Base-by-base conservation (phyloP, 2,113 vertebrate genomes). In the Chamaea fasciata region DNA sequence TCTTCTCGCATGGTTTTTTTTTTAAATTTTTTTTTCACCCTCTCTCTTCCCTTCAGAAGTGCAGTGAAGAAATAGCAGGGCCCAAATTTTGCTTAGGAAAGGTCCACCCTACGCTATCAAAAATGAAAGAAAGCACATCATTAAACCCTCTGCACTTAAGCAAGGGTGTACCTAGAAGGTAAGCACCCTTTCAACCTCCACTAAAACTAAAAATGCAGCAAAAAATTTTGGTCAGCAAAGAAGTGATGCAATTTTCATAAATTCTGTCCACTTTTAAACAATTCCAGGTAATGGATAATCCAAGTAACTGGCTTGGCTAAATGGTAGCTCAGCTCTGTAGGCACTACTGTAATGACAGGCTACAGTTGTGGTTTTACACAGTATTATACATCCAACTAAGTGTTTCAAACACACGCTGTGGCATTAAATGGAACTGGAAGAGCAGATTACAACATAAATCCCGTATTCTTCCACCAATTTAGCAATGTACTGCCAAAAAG, bases 361-460 rank as follows among this genome's bases (percentile, higher is more conserved):
- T 74, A 89, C 78, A 59, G 46, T 44, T 90, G 79, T 73, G 91
- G 92, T 77, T 90, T 93, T 76, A 90, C 55, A 83, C 62, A 50
- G n/a, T 57, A 76, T 82, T 87, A 73, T n/a, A 94, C 60, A 77
- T 30, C 52, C 11, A 8, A 87, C 59, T 33, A 53, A 88, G 55
- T 31, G 68, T 35, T 93, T 92, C 63, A 92, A 93, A 88, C 82
- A 92, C 84, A 74, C 0, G 2, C 75, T 69, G 68, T 52, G 75
- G 27, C 75, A 69, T 67, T 91, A 77, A 71, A 80, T 33, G 24
- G 68, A 90, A 88, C 31, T 81, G 35, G 63, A 93, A 77, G 85
- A 93, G 85, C 47, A 86, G 79, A 95, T 88, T 93, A 96, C 79
- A 94, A 93, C 68, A 81, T 0, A 8, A 89, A 90, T 60, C 84